phyloP scores from a whole-genome alignment of 2,113 vertebrate species.

The Oncorhynchus masou region DNA sequence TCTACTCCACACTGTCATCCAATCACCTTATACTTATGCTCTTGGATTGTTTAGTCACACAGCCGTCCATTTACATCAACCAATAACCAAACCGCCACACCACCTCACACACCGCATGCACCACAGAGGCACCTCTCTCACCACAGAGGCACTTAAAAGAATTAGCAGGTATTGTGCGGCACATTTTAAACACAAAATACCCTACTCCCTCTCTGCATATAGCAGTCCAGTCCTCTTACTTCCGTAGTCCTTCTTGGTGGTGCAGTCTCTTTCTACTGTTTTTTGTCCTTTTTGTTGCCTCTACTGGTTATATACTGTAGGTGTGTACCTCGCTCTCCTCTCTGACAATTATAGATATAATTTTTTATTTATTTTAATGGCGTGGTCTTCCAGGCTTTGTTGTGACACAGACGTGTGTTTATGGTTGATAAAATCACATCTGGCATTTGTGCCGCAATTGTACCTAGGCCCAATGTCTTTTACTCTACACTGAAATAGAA shows the following conservation, averaged over 20 bases:
- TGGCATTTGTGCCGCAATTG: no score
- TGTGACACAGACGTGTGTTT: no score
- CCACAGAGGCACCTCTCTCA: constrained; percentile 44
- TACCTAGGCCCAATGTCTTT: constrained; percentile 19
- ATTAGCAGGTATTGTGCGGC: constrained; percentile 76
- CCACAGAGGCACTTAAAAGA: constrained; percentile 71
- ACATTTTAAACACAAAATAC: constrained; percentile 68
- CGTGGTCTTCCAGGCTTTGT: no score
- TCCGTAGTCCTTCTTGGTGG: no score
- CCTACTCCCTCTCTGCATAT: neutral
- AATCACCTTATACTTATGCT: constrained; percentile 78
- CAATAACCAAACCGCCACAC: constrained; percentile 55
- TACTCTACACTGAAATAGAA: constrained; percentile 42
- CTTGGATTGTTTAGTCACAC: constrained; percentile 74
- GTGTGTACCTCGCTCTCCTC: no score
- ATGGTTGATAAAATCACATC: no score
- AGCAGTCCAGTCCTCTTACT: neutral
- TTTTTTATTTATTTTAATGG: no score
- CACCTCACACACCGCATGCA: constrained; percentile 26
- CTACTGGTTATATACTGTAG: no score
- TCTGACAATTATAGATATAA: no score
- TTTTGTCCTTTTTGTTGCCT: no score
- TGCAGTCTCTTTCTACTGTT: no score
- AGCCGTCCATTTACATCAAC: constrained; percentile 73
- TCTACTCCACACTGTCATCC: constrained; percentile 67